These are phyloP conservation scores for Leptatherina wallacei DNA, from an alignment of 2,797 vertebrate genomes.

Conservation along the genomic window DNA sequence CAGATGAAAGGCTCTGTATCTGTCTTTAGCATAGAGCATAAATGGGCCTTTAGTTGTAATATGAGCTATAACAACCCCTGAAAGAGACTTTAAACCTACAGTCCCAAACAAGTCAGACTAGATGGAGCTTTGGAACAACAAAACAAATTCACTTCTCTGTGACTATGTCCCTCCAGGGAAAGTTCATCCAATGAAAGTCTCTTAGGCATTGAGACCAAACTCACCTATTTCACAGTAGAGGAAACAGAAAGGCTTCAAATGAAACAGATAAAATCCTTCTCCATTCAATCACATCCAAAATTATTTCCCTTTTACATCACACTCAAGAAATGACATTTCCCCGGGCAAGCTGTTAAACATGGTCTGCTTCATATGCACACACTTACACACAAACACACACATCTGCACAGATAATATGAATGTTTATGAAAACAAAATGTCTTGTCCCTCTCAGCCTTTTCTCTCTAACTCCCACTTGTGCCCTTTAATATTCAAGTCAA, in stretches of 20 bases:
- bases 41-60: neutral
- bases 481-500: conserved; percentile 67
- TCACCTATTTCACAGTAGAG: conserved; percentile 59
- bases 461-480: conserved; percentile 59
- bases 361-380: conserved; percentile 55
- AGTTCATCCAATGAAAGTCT: conserved; percentile 51
- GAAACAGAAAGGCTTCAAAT: conserved; percentile 54
- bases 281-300: conserved; percentile 48
- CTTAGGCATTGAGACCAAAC: conserved; percentile 37
- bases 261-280: conserved; percentile 60
- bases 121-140: neutral
- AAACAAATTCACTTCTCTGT: conserved; percentile 7
- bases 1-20: too few species aligned
- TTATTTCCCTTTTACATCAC: conserved; percentile 61
- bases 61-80: neutral
- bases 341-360: conserved; percentile 63
- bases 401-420: conserved; percentile 35
- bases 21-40: too few species aligned
- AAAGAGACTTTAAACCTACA: neutral
- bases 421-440: conserved; percentile 48
- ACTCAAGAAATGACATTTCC: conserved; percentile 69
- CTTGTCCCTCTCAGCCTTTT: conserved; percentile 44
- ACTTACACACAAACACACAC: conserved; percentile 19
- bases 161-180: conserved; percentile 33
- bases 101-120: neutral